phyloP scores from a whole-genome alignment of 1,140 invertebrate species.

The Samia ricini region DNA sequence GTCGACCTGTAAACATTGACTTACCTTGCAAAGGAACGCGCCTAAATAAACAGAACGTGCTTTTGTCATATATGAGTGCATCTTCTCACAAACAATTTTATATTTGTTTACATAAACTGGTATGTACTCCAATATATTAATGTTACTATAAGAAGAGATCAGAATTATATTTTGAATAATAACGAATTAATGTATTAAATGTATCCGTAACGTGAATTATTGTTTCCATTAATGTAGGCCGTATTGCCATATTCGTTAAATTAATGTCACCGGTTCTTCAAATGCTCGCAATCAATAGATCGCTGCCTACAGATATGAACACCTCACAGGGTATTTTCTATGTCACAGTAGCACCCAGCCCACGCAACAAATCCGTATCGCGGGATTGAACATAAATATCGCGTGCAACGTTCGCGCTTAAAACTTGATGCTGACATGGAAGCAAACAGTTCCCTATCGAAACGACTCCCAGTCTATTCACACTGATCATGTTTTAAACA shows the following conservation, averaged over 20 bases:
- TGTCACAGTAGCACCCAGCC: constrained; percentile 32
- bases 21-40: constrained; percentile 41
- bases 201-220: too few species aligned
- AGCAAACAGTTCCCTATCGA: constrained; percentile 28
- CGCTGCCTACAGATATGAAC: constrained; percentile 18
- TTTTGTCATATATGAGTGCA: constrained; percentile 16
- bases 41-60: constrained; percentile 33
- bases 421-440: constrained; percentile 40
- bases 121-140: background rate
- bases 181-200: too few species aligned
- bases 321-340: constrained; percentile 10
- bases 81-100: constrained; percentile 4
- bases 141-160: background rate
- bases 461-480: constrained; percentile 33
- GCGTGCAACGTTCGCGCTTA: constrained; percentile 23
- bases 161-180: background rate
- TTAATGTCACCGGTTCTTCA: background rate
- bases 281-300: constrained; percentile 8
- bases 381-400: constrained; percentile 21
- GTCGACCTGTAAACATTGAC: constrained; percentile 63
- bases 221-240: too few species aligned
- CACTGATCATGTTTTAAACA: constrained; percentile 47
- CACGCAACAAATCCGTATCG: constrained; percentile 33
- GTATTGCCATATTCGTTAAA: background rate
- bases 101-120: constrained; percentile 5